phyloP scores from a whole-genome alignment of 2,888 invertebrate genomes.

The Apodemia zela region DNA sequence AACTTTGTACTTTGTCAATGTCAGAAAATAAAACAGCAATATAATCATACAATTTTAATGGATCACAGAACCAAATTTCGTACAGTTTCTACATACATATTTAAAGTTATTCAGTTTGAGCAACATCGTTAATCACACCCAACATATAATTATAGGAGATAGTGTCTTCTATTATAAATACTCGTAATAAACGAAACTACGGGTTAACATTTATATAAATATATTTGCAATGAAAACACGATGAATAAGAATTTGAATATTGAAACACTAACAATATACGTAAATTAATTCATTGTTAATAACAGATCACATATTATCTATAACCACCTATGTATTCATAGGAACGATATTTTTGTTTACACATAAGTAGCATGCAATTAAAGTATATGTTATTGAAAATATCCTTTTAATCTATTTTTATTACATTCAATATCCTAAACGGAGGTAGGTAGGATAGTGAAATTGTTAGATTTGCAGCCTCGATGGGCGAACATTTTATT shows the following conservation, averaged over 20 bases:
- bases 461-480: no score
- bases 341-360: no score
- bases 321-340: not conserved
- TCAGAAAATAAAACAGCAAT: conserved; percentile 29
- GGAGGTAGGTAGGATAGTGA: no score
- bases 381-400: no score
- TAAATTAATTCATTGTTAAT: not conserved
- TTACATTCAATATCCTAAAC: no score
- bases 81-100: conserved; percentile 67
- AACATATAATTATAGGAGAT: conserved; percentile 23
- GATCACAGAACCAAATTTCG: conserved; percentile 75
- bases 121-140: conserved; percentile 66
- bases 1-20: no score
- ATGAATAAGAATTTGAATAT: not conserved
- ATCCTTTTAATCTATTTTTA: no score
- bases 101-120: conserved; percentile 72
- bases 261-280: not conserved
- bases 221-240: not conserved
- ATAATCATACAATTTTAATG: conserved; percentile 55
- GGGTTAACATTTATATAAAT: not conserved
- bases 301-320: not conserved
- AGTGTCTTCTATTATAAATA: not conserved
- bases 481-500: no score
- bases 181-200: not conserved
- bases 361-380: no score